A percentile compares a stretch with the other conserved stretches of the same genome.
phyloP scores from a whole-genome alignment of 2,113 vertebrate genomes.

The Gallinago jamesoni region DNA sequence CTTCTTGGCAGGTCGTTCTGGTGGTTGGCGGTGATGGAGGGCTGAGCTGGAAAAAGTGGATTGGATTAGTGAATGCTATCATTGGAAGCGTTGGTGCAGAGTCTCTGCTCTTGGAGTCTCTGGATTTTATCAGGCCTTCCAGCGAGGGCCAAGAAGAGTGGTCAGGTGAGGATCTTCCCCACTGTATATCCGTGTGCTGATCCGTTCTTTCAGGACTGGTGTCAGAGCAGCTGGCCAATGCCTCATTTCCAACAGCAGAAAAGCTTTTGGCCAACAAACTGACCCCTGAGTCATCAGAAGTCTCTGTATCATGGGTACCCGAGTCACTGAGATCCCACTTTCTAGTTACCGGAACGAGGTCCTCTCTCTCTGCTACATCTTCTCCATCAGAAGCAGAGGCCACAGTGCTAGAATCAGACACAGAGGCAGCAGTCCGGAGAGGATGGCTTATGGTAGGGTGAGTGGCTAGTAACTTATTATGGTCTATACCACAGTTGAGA shows the following conservation, averaged over 20 bases:
- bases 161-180: conserved; percentile 23
- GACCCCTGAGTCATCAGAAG: conserved; percentile 38
- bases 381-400: neutral
- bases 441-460: neutral
- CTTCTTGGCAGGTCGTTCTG: neutral
- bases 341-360: conserved; percentile 9
- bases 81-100: neutral
- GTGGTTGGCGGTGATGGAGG: conserved; percentile 54
- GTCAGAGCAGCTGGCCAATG: neutral
- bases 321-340: neutral
- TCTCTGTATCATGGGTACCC: neutral
- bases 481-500: neutral
- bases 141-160: conserved; percentile 56
- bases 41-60: conserved; percentile 44
- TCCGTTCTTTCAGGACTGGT: neutral
- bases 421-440: neutral
- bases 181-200: neutral
- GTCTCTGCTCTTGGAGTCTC: neutral
- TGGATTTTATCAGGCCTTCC: neutral
- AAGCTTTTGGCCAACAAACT: neutral
- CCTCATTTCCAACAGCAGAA: neutral
- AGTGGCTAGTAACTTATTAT: neutral
- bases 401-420: neutral
- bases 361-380: conserved; percentile 35
- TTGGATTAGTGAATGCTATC: conserved; percentile 75